Evolutionary conservation across 2,113 vertebrate species (phyloP).

Genomic region (Rhineura floridana): DNA sequence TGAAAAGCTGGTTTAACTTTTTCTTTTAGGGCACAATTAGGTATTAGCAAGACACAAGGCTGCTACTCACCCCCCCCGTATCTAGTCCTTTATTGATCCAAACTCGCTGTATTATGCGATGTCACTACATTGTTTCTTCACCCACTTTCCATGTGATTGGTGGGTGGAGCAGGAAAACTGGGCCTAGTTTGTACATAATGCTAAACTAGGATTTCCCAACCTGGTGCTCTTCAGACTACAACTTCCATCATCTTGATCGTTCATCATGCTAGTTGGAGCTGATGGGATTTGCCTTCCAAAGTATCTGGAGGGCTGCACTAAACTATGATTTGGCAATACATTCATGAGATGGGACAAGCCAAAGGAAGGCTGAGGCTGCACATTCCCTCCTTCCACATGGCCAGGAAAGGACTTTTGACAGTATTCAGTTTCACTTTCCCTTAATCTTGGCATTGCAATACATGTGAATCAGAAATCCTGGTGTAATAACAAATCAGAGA

Average conservation of each 20-base stretch:
- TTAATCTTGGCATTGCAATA: neutral
- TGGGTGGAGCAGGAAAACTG: neutral
- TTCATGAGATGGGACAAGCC: too few species aligned
- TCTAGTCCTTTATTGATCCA: too few species aligned
- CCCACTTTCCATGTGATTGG: neutral
- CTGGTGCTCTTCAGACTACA: too few species aligned
- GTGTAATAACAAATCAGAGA: too few species aligned
- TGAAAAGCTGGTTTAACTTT: slow-evolving; percentile 24
- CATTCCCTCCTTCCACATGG: too few species aligned
- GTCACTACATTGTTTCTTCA: neutral
- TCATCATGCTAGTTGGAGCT: too few species aligned
- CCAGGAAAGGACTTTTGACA: neutral
- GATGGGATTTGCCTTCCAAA: too few species aligned
- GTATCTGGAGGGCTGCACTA: too few species aligned
- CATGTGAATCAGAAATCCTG: neutral
- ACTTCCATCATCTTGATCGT: too few species aligned
- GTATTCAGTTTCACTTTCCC: neutral
- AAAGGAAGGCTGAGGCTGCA: too few species aligned
- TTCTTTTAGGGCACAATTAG: neutral
- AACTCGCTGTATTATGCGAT: neutral
- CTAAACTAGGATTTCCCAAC: neutral
- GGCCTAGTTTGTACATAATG: neutral
- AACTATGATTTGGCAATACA: too few species aligned
- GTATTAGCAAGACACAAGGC: neutral
- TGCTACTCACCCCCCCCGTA: too few species aligned